A percentile compares a stretch with the other conserved stretches of the same genome.
These are phyloP conservation scores for Sminthurides bifidus DNA, from an alignment of 1,140 invertebrate species.

Conservation along the genomic window DNA sequence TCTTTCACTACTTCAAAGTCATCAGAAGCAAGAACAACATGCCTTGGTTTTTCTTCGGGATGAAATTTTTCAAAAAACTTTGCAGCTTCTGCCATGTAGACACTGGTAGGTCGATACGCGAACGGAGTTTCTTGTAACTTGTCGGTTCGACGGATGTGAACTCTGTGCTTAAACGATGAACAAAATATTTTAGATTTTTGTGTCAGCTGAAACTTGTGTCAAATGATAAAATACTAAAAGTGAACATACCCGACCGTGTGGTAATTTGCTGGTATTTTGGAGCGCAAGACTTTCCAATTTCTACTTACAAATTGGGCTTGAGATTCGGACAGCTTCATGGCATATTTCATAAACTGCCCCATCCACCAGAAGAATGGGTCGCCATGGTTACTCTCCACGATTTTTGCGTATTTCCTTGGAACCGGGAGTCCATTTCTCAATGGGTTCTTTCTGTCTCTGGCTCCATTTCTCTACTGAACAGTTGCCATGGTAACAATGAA, in stretches of 20 bases:
- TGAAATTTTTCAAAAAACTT: not conserved
- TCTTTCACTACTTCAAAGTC: not conserved
- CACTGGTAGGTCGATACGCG: not conserved
- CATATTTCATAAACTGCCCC: conserved; percentile 12
- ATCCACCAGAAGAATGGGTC: conserved; percentile 10
- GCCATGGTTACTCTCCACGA: not conserved
- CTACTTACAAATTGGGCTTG: not conserved
- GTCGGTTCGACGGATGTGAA: not conserved
- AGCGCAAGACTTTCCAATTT: not conserved
- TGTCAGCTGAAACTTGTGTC: not conserved
- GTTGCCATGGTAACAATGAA: not conserved
- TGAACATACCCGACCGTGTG: not conserved
- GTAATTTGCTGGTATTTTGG: not conserved
- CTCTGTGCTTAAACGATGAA: not conserved
- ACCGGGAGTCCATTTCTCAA: conserved; percentile 8
- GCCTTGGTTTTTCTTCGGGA: not conserved
- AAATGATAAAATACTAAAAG: not conserved
- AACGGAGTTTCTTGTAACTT: not conserved
- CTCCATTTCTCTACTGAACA: not conserved
- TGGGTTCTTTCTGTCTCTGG: not conserved
- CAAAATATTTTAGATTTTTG: not conserved
- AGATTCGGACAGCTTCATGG: not conserved
- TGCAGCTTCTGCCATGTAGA: not conserved
- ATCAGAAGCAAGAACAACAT: not conserved
- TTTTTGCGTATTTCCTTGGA: not conserved